Percentiles rank a stretch among this genome's conserved stretches.
These are phyloP conservation scores for Psilanteris sp. DNA, from an alignment of 1,140 invertebrate species.

Conservation along the genomic window DNA sequence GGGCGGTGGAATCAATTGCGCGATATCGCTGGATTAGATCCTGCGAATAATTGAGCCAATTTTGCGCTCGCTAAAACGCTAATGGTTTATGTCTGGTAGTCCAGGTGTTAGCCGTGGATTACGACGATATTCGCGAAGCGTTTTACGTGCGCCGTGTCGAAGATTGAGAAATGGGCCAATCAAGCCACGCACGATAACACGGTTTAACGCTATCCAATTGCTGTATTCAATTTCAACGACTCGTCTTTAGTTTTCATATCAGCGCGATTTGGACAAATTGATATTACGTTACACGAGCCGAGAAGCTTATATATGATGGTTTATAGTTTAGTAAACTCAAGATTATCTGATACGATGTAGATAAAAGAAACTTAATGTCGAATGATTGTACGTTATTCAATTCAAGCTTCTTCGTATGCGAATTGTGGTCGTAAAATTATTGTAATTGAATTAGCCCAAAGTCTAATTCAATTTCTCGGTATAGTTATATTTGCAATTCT, in stretches of 20 bases:
- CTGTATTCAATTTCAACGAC: conserved; percentile 55
- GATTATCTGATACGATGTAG: conserved; percentile 42
- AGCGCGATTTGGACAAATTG: conserved; percentile 50
- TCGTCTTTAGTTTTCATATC: conserved; percentile 58
- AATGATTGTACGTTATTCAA: conserved; percentile 9
- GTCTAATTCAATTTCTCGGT: too few relatives aligned
- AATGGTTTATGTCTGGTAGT: too few relatives aligned
- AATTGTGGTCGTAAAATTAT: too few relatives aligned
- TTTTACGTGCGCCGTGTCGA: conserved; percentile 1
- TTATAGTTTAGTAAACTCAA: conserved; percentile 53
- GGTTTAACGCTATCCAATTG: conserved; percentile 57
- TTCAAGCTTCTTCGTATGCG: conserved; percentile 9
- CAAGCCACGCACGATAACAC: conserved; percentile 38
- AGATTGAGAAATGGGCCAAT: conserved; percentile 54
- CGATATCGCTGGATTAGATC: conserved; percentile 70
- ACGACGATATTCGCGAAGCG: conserved; percentile 20
- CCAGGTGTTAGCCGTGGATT: too few relatives aligned
- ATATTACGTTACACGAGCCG: conserved; percentile 46
- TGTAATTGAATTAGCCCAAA: too few relatives aligned
- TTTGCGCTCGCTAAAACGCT: conserved; percentile 78
- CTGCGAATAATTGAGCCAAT: conserved; percentile 73
- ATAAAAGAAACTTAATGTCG: conserved; percentile 18
- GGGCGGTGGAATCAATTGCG: conserved; percentile 77
- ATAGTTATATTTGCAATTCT: too few relatives aligned
- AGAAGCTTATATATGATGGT: conserved; percentile 37